These are phyloP conservation scores for Boulengeromyrus knoepffleri DNA, from an alignment of 2,113 vertebrate genomes.

Conservation along the genomic window DNA sequence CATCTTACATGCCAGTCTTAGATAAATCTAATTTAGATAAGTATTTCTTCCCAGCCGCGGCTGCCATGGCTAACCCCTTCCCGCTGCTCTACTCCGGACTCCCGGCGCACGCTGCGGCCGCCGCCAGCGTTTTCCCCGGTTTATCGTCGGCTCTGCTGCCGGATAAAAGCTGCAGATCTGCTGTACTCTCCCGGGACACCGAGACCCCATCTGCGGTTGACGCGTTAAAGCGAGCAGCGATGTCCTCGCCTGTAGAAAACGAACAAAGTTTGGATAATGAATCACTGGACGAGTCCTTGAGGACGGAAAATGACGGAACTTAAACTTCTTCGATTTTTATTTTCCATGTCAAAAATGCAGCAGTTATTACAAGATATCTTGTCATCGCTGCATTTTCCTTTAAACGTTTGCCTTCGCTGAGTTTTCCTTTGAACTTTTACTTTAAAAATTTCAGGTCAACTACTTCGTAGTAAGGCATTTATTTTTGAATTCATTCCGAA, in stretches of 20 bases:
- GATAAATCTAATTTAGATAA: slow-evolving; percentile 80
- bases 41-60: slow-evolving; percentile 70
- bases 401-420: not conserved
- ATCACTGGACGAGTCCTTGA: slow-evolving; percentile 39
- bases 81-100: slow-evolving; percentile 74
- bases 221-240: slow-evolving; percentile 35
- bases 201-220: slow-evolving; percentile 47
- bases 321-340: not conserved
- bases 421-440: not conserved
- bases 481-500: slow-evolving; percentile 5
- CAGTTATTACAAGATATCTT: slow-evolving; percentile 38
- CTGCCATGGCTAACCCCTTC: slow-evolving; percentile 64
- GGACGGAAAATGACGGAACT: slow-evolving; percentile 38
- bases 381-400: slow-evolving; percentile 31
- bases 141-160: slow-evolving; percentile 47
- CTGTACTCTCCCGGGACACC: slow-evolving; percentile 34
- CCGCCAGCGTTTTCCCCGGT: slow-evolving; percentile 66
- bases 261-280: slow-evolving; percentile 46
- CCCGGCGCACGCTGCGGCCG: slow-evolving; percentile 50
- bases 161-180: slow-evolving; percentile 43
- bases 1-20: slow-evolving; percentile 80
- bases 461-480: slow-evolving; percentile 3
- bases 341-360: slow-evolving; percentile 45
- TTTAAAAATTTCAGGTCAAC: not conserved
- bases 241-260: slow-evolving; percentile 43